Evolutionary conservation across 92 coral and sea anemone genomes (phyloP), one percentile per base, ranked within the genome.

Genomic region (Parazoanthus atlanticus): DNA sequence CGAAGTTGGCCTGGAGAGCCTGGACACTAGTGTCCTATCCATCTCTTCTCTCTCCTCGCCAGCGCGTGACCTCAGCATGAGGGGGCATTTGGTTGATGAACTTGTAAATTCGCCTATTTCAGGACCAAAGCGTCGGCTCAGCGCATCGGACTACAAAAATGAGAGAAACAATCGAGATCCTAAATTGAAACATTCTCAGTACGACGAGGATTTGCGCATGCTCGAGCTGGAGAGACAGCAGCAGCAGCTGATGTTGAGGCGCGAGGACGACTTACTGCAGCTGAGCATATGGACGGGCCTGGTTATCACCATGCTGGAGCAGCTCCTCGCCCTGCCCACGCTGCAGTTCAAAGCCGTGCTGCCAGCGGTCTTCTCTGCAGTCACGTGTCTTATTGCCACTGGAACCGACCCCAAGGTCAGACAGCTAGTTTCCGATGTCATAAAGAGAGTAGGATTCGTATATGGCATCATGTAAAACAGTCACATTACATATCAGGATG

Each of bases 291-390:
- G 99, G 99, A 97, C 99, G 29, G 91, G 91, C 77, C 89, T 97
- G 85, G 96, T 96, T 1, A 90, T 93, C 56, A 94, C 96, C n/a
- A 97, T 97, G 99, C 61, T 97, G 56, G 98, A 97, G 79, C 93
- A 95, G 4, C 90, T 97, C 34, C 95, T 97, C 4, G 91, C 91
- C n/a, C 94, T 97, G 26, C 99, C 99, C 31, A 97, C 99, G 34
- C 93, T 97, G 94, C 99, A 97, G 58, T 97, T 97, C 93, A 97
- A 97, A 91, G 98, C 99, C 12, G 98, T 97, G 17, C 85, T 97
- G 61, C 99, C 99, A 91, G 99, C 99, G 90, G 96, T 97, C 47
- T 97, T 95, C 85, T 95, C 99, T 80, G 98, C 99, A 46, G 98
- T 97, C 83, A 97, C 98, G 85, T 93, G 96, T 89, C 91, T 97